A percentile compares a stretch with the other conserved stretches of the same genome.
These are phyloP conservation scores for Agonopterix heracliana DNA, from an alignment of 2,888 invertebrate genomes.

Conservation along the genomic window DNA sequence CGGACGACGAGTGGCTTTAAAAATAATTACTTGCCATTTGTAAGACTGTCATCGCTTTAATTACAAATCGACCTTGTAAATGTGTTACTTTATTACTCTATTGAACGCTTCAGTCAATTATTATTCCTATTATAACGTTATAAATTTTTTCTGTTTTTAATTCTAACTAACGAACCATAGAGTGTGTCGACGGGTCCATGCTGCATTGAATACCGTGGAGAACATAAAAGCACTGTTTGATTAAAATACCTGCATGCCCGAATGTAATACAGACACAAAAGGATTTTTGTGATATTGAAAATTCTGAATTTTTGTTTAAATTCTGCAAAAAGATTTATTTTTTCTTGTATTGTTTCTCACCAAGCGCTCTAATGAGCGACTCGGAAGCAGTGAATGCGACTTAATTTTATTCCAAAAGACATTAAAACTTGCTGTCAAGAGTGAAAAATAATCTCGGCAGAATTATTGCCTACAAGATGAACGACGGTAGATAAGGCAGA, in stretches of 20 bases:
- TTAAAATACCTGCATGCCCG: too few relatives aligned
- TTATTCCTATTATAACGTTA: too few relatives aligned
- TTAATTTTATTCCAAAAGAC: slow-evolving; percentile 67
- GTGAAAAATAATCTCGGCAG: slow-evolving; percentile 68
- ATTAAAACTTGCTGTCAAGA: slow-evolving; percentile 68
- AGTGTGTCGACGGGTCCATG: too few relatives aligned
- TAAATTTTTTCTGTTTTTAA: too few relatives aligned
- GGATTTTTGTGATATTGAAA: background rate
- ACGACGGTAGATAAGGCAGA: slow-evolving; percentile 43
- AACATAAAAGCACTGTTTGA: too few relatives aligned
- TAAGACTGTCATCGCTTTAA: slow-evolving; percentile 35
- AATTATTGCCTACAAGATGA: slow-evolving; percentile 69
- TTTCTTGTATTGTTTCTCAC: slow-evolving; percentile 10
- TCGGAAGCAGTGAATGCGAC: slow-evolving; percentile 43
- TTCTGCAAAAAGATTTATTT: slow-evolving; percentile 2
- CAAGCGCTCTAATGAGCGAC: slow-evolving; percentile 32
- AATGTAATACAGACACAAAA: too few relatives aligned
- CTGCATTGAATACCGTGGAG: too few relatives aligned
- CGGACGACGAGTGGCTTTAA: slow-evolving; percentile 28
- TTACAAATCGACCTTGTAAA: slow-evolving; percentile 12
- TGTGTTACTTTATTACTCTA: background rate
- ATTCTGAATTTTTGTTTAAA: background rate
- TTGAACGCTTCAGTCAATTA: too few relatives aligned
- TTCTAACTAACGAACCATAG: too few relatives aligned
- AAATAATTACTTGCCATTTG: slow-evolving; percentile 55